Conservation (phyloP, 2,113 vertebrate genomes). For the Cryptoleucopteryx plumbea region DNA sequence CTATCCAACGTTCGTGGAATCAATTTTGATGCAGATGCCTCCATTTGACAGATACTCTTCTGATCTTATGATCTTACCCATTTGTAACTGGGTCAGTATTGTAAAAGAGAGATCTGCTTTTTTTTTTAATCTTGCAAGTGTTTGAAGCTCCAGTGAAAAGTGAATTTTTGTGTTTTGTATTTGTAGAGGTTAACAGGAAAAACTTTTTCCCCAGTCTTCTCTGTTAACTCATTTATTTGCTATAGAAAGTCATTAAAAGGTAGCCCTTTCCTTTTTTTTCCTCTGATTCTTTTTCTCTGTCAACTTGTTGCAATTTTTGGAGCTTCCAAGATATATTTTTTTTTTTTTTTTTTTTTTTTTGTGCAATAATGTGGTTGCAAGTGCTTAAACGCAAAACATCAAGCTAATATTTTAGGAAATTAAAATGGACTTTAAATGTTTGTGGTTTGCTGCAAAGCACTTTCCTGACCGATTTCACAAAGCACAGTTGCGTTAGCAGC, state of each 20-base stretch:
- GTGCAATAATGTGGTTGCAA: neutral
- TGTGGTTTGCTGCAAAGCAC: neutral
- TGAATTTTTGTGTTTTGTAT: neutral
- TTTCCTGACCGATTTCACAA: rapidly evolving
- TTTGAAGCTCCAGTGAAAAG: neutral
- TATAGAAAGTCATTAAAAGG: neutral
- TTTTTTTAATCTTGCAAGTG: neutral
- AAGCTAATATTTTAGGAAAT: neutral
- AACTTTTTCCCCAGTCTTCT: neutral
- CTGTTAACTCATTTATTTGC: neutral
- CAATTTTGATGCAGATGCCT: neutral
- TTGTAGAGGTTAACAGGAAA: neutral
- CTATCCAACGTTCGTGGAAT: neutral
- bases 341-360: neutral
- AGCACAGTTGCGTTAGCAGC: neutral
- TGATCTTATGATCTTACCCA: neutral
- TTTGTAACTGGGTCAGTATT: neutral
- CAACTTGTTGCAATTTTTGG: neutral
- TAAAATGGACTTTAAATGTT: neutral
- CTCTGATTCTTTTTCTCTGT: neutral
- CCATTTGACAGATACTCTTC: neutral
- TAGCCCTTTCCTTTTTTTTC: neutral
- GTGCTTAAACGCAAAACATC: neutral
- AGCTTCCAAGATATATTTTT: neutral
- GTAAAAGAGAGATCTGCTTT: neutral